Percentiles rank a stretch among this genome's conserved stretches.
Conservation (phyloP, 2,888 invertebrate species). For the Nemoura dubitans region DNA sequence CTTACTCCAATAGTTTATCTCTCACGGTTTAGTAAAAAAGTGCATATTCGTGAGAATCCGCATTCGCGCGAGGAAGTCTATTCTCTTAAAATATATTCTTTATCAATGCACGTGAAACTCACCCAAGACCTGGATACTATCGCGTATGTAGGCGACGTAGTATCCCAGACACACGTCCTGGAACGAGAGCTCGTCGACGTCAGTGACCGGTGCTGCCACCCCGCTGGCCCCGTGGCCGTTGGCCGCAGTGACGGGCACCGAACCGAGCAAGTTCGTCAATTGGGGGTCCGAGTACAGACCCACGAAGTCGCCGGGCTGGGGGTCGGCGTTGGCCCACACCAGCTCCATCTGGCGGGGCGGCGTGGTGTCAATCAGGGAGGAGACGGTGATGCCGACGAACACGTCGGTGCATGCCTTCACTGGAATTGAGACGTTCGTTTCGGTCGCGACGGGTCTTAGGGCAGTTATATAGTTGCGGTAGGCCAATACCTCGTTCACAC, state of each 20-base stretch:
- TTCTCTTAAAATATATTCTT: too few species aligned
- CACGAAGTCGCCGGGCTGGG: conserved; percentile 16
- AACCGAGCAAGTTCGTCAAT: too few species aligned
- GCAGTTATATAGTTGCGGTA: too few species aligned
- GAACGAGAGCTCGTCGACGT: neutral
- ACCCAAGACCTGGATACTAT: neutral
- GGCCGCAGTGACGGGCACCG: conserved; percentile 1
- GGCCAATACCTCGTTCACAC: too few species aligned
- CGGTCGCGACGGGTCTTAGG: too few species aligned
- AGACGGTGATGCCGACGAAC: conserved; percentile 15
- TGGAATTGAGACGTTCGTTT: too few species aligned
- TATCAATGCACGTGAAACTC: neutral
- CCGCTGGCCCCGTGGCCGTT: neutral
- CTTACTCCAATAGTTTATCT: too few species aligned
- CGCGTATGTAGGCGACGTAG: conserved; percentile 44
- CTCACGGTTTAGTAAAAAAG: too few species aligned
- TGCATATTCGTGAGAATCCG: too few species aligned
- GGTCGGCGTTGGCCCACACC: neutral
- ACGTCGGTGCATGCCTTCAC: neutral
- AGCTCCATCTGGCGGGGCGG: conserved; percentile 24
- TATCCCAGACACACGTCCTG: conserved; percentile 42
- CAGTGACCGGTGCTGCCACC: conserved; percentile 15
- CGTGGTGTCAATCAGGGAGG: neutral
- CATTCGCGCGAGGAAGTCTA: too few species aligned
- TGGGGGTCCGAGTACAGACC: neutral